These are phyloP conservation scores for Platyscapa corneri DNA, from an alignment of 1,140 invertebrate species.

Conservation along the genomic window DNA sequence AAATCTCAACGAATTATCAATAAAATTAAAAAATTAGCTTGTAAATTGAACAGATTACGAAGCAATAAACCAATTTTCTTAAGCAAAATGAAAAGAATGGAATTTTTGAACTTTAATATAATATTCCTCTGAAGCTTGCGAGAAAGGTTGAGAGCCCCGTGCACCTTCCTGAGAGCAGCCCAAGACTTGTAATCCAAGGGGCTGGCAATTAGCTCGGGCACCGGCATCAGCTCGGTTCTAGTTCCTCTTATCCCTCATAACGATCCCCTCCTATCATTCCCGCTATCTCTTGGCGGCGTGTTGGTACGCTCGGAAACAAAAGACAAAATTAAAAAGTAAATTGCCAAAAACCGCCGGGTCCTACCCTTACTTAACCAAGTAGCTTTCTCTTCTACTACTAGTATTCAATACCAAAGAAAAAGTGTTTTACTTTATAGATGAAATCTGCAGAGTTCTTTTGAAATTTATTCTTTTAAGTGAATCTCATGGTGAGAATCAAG, in stretches of 20 bases:
- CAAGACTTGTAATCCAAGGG: conserved; percentile 59
- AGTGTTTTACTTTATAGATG: background rate
- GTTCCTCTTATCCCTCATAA: conserved; percentile 54
- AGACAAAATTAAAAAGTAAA: conserved; percentile 66
- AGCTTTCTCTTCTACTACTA: background rate
- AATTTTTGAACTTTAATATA: conserved; percentile 3
- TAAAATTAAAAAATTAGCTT: background rate
- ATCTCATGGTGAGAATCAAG: no score
- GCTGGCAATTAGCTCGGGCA: conserved; percentile 61
- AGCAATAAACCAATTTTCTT: background rate
- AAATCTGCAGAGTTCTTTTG: background rate
- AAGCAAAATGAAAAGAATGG: background rate
- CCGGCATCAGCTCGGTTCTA: conserved; percentile 46
- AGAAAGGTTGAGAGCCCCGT: conserved; percentile 58
- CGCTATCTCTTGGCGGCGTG: background rate
- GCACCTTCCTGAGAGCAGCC: conserved; percentile 15
- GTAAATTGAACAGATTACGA: background rate
- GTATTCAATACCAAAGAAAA: background rate
- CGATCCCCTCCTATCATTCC: conserved; percentile 20
- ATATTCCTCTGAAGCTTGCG: no score
- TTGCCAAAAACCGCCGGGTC: conserved; percentile 54
- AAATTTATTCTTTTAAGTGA: background rate
- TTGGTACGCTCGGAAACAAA: conserved; percentile 54
- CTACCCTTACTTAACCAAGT: background rate
- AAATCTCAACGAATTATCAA: background rate